phyloP scores from a whole-genome alignment of 2,888 invertebrate species.

The Flabesymbios commensalis region DNA sequence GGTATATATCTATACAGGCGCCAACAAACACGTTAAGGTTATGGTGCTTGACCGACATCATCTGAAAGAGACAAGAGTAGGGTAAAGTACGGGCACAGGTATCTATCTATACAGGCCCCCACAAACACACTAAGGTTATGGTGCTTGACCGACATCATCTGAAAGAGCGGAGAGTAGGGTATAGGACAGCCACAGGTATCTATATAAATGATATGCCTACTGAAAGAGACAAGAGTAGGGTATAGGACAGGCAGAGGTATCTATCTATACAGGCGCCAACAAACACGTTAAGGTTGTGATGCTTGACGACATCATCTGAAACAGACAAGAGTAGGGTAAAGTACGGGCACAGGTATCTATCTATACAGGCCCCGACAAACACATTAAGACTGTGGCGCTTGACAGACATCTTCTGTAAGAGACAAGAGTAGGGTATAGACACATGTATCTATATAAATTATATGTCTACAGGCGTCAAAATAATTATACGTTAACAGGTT shows the following conservation, averaged over 20 bases:
- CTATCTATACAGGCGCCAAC: constrained; percentile 50
- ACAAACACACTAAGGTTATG: constrained; percentile 45
- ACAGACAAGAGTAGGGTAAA: neutral
- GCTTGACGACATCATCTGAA: constrained; percentile 48
- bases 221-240: no score
- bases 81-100: neutral
- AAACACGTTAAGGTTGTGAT: constrained; percentile 45
- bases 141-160: constrained; percentile 49
- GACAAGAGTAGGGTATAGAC: neutral
- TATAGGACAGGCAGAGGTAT: no score
- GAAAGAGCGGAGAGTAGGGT: no score
- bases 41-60: constrained; percentile 46
- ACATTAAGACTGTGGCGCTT: constrained; percentile 47
- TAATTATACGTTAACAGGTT: no score
- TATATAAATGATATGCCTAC: no score
- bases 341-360: neutral
- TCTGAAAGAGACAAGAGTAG: no score
- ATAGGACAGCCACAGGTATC: neutral
- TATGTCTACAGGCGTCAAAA: no score
- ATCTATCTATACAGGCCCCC: constrained; percentile 45
- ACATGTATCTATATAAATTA: constrained; percentile 28
- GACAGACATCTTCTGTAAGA: constrained; percentile 42
- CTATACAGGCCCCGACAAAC: constrained; percentile 48
- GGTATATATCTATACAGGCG: constrained; percentile 39
- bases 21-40: constrained; percentile 48